phyloP scores from a whole-genome alignment of 2,797 vertebrate species.

The Coregonus suidteri region DNA sequence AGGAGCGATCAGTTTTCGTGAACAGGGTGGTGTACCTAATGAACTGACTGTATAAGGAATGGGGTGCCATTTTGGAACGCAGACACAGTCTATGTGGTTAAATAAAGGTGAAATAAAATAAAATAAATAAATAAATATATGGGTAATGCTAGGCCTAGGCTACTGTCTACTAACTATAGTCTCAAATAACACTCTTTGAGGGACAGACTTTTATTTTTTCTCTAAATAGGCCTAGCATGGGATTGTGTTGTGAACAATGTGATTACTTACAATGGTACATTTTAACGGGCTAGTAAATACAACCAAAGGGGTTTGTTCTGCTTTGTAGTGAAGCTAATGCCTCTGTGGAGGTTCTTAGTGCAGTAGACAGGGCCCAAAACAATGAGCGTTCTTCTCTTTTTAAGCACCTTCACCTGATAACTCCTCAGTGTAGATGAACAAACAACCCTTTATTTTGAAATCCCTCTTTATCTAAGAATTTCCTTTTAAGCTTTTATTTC shows the following conservation, averaged over 20 bases:
- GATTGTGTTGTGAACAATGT: neutral
- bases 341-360: neutral
- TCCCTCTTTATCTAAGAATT: constrained; percentile 50
- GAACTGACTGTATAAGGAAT: too few relatives aligned
- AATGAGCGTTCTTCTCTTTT: neutral
- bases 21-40: too few relatives aligned
- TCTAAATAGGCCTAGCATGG: neutral
- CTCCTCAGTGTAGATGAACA: constrained; percentile 11
- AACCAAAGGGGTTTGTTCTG: neutral
- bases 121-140: too few relatives aligned
- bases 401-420: neutral
- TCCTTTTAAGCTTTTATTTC: constrained; percentile 37
- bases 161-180: too few relatives aligned
- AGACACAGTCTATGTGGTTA: too few relatives aligned
- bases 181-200: too few relatives aligned
- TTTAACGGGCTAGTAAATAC: neutral
- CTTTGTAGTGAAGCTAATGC: neutral
- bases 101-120: too few relatives aligned
- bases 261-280: neutral
- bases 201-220: neutral
- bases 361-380: too few relatives aligned
- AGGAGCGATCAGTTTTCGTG: too few relatives aligned
- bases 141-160: too few relatives aligned
- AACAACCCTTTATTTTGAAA: constrained; percentile 31
- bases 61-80: too few relatives aligned